Evolutionary conservation across 2,797 vertebrate species (phyloP).

Genomic region (Acipenser oxyrinchus): DNA sequence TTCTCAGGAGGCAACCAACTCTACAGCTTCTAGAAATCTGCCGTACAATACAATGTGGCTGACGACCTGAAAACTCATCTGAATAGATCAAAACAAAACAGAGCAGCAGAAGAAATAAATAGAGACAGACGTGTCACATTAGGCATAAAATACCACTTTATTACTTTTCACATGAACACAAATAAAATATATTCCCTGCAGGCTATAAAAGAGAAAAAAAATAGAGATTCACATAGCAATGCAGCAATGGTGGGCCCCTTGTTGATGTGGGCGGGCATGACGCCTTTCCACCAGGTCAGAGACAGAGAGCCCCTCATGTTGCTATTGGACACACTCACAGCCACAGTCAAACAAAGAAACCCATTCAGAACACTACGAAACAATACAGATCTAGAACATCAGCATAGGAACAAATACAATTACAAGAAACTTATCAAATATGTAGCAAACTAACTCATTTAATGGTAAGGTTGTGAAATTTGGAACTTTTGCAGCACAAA

Average conservation of each 20-base stretch:
- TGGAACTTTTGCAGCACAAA: conserved; percentile 45
- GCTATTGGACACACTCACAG: conserved; percentile 72
- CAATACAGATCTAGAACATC: conserved; percentile 69
- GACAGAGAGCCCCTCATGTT: conserved; percentile 76
- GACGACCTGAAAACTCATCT: neutral
- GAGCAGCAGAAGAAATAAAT: conserved; percentile 27
- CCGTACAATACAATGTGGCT: too few relatives aligned
- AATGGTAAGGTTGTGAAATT: conserved; percentile 62
- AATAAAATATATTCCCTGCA: conserved; percentile 84
- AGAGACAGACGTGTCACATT: conserved; percentile 18
- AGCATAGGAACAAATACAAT: conserved; percentile 67
- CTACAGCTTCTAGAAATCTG: neutral
- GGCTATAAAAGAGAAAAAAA: conserved; percentile 71
- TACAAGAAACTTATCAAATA: conserved; percentile 70
- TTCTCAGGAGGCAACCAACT: neutral
- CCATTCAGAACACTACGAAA: conserved; percentile 76
- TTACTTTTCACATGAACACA: conserved; percentile 94
- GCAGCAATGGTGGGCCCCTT: conserved; percentile 57
- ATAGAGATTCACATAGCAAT: conserved; percentile 57
- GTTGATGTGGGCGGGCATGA: conserved; percentile 46
- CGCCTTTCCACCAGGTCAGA: conserved; percentile 54
- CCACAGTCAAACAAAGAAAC: conserved; percentile 60
- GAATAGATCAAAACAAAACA: conserved; percentile 42
- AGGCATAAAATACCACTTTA: conserved; percentile 95
- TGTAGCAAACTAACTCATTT: conserved; percentile 58